These are phyloP conservation scores for Sesia apiformis DNA, from an alignment of 2,888 invertebrate species.

Conservation along the genomic window DNA sequence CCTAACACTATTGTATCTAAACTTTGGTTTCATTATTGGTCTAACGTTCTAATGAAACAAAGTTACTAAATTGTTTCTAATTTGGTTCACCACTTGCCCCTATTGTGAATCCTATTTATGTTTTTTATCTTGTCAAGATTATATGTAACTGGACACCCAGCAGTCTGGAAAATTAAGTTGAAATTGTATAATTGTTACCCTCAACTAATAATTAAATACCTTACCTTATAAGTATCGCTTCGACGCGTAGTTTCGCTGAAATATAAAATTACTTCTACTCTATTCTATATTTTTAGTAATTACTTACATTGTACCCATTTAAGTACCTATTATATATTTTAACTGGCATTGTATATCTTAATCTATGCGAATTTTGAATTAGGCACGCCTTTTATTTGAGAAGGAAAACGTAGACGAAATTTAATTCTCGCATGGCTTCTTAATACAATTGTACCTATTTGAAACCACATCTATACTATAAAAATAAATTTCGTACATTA, in stretches of 20 bases:
- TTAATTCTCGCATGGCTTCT: constrained; percentile 62
- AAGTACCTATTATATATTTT: constrained; percentile 49
- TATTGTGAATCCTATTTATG: neutral
- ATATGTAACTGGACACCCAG: constrained; percentile 29
- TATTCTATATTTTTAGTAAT: constrained; percentile 69
- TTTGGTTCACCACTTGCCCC: no score
- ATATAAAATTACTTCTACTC: constrained; percentile 53
- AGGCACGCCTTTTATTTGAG: constrained; percentile 48
- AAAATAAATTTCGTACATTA: no score
- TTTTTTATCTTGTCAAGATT: neutral
- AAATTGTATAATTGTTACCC: constrained; percentile 50
- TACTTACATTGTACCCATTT: constrained; percentile 67
- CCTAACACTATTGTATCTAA: neutral
- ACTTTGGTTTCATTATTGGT: no score
- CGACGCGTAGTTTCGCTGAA: constrained; percentile 65
- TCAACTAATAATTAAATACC: constrained; percentile 37
- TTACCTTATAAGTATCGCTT: constrained; percentile 67
- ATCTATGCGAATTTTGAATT: constrained; percentile 49
- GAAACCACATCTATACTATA: constrained; percentile 10
- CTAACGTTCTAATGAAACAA: no score
- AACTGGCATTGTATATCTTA: constrained; percentile 44
- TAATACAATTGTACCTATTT: constrained; percentile 28
- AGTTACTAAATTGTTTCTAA: no score
- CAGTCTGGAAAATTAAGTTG: constrained; percentile 55
- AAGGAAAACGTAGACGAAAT: constrained; percentile 13